Evolutionary conservation across 2,797 vertebrate species (phyloP).

Genomic region (Enteromius argenteus): DNA sequence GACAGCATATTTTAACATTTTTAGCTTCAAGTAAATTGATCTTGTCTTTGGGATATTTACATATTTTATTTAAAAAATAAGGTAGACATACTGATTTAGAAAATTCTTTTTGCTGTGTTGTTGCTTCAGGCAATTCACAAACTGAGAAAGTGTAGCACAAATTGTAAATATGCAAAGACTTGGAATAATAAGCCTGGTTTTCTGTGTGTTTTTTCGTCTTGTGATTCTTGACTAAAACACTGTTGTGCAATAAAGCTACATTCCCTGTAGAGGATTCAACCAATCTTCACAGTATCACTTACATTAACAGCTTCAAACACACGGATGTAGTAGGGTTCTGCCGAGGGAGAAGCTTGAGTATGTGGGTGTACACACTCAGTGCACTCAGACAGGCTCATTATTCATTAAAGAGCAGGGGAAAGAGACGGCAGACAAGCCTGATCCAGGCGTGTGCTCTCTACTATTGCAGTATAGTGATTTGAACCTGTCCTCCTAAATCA

Average conservation of each 20-base stretch:
- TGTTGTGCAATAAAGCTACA: background rate
- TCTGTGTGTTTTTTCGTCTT: background rate
- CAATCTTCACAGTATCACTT: conserved; percentile 4
- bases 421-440: conserved; percentile 9
- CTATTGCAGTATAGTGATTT: conserved; percentile 1
- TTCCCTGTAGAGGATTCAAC: conserved; percentile 12
- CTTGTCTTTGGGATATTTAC: background rate
- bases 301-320: conserved; percentile 25
- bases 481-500: conserved; percentile 7
- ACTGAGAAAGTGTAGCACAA: background rate
- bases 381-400: conserved; percentile 17
- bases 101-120: background rate
- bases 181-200: conserved; percentile 6
- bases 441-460: background rate
- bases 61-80: background rate
- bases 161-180: conserved; percentile 24
- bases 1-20: background rate
- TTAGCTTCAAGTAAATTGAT: background rate
- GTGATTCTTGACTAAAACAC: background rate
- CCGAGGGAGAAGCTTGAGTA: background rate
- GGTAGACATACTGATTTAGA: no score
- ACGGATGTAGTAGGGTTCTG: background rate
- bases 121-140: background rate
- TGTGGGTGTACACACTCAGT: conserved; percentile 10
- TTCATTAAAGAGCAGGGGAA: conserved; percentile 36